Base-by-base conservation (phyloP, 2,797 vertebrate species). In the Mastacembelus armatus region DNA sequence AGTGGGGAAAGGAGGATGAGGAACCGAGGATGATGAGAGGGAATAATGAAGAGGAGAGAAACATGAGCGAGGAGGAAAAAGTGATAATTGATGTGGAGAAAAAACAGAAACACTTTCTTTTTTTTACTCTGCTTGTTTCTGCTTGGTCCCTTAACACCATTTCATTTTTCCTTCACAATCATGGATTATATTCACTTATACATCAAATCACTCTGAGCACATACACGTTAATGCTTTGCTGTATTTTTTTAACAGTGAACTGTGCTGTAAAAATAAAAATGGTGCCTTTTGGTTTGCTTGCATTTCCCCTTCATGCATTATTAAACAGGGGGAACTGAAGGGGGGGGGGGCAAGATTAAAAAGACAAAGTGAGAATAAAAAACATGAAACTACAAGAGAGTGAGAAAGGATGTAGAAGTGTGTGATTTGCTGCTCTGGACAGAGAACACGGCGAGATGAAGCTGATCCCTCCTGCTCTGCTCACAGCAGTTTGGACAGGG, bases 401-500 rank as follows among this genome's bases (percentile, higher is more conserved):
- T n/a, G 36, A 42, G 16, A n/a, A 21, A 11, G 48, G 26, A 50
- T 12, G 56, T 24, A 39, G 14, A 59, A 56, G 45, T 21, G 55
- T 21, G 44, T 24, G 32, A 44, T 47, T 5, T 5, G 27, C 67
- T n/a, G n/a, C n/a, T n/a, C n/a, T n/a, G n/a, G 48, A 77, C 66
- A 70, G 24, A 30, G 50, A 61, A n/a, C 24, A 69, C 7, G 49
- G 51, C 9, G 10, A 52, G 60, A 60, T 81, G 86, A 77, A 66
- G 59, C 60, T n/a, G 27, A 54, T 80, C 52, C 64, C 50, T 70
- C 84, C 86, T 66, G 78, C 78, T 78, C 71, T 15, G 49, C 49
- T 5, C 60, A 65, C 71, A 69, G 64, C 58, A 38, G 63, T 72
- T 42, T 47, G 62, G 51, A 56, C 58, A 11, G 3, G 29, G 73